Conservation (phyloP, 2,888 invertebrate genomes). For the Philereme transversata region DNA sequence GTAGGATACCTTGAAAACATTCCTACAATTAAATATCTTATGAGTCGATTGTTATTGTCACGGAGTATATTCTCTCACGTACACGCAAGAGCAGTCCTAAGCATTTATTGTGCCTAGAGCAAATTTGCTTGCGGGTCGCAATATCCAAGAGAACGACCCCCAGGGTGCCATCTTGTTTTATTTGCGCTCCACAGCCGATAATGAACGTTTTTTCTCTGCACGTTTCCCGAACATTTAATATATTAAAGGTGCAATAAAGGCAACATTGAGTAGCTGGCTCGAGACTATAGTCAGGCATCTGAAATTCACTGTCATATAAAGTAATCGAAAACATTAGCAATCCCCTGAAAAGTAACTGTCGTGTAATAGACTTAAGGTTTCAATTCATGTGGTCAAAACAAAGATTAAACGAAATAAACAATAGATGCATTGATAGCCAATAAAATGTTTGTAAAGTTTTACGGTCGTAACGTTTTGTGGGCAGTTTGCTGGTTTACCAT, state of each 20-base stretch:
- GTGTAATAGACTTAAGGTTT: conserved; percentile 39
- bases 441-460: conserved; percentile 63
- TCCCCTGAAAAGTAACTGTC: neutral
- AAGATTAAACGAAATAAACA: conserved; percentile 63
- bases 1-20: neutral
- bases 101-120: conserved; percentile 78
- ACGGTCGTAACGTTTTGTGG: conserved; percentile 51
- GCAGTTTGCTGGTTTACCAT: conserved; percentile 43
- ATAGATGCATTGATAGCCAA: conserved; percentile 61
- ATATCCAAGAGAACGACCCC: conserved; percentile 75
- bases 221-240: conserved; percentile 68
- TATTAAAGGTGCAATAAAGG: conserved; percentile 72
- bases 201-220: conserved; percentile 76
- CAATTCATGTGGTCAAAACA: conserved; percentile 38
- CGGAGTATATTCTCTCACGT: conserved; percentile 56
- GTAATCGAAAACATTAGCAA: neutral
- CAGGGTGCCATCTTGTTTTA: conserved; percentile 77
- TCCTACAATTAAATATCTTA: conserved; percentile 13
- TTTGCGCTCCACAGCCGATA: conserved; percentile 72
- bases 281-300: conserved; percentile 49
- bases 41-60: conserved; percentile 53
- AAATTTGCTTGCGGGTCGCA: conserved; percentile 81
- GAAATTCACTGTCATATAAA: conserved; percentile 38
- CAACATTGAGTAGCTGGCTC: conserved; percentile 54
- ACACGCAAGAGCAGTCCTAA: conserved; percentile 54